These are phyloP conservation scores for Emmelina monodactyla DNA, from an alignment of 2,888 invertebrate genomes.

Conservation along the genomic window DNA sequence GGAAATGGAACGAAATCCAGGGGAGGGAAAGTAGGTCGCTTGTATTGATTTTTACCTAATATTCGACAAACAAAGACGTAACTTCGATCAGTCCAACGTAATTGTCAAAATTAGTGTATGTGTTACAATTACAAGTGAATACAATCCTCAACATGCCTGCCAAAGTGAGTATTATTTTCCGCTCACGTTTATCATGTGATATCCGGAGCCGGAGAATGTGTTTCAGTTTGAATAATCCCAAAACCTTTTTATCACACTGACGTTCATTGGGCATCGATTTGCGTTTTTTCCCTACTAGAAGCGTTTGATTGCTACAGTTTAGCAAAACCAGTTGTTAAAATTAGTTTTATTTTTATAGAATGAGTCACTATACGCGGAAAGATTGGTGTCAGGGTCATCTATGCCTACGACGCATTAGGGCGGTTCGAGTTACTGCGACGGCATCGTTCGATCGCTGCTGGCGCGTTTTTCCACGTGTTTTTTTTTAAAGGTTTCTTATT, in stretches of 20 bases:
- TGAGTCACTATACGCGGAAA: neutral
- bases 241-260: too few relatives aligned
- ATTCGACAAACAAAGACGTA: conserved; percentile 38
- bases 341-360: neutral
- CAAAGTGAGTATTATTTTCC: conserved; percentile 23
- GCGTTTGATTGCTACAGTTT: too few relatives aligned
- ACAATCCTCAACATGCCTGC: conserved; percentile 44
- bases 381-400: conserved; percentile 1
- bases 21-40: conserved; percentile 45
- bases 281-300: too few relatives aligned
- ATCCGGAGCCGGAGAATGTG: conserved; percentile 13
- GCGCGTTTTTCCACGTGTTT: neutral
- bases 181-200: conserved; percentile 13
- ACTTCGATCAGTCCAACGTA: conserved; percentile 21
- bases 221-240: conserved; percentile 14
- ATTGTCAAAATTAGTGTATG: conserved; percentile 24
- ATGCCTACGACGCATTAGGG: conserved; percentile 1
- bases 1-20: conserved; percentile 21
- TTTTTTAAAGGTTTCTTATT: neutral
- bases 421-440: conserved; percentile 1
- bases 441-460: neutral
- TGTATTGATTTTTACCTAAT: conserved; percentile 50
- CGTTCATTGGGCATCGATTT: too few relatives aligned
- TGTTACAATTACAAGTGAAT: conserved; percentile 21
- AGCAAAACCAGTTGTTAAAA: too few relatives aligned